Conservation (phyloP, 2,113 vertebrate species). For the Paratilapia polleni region DNA sequence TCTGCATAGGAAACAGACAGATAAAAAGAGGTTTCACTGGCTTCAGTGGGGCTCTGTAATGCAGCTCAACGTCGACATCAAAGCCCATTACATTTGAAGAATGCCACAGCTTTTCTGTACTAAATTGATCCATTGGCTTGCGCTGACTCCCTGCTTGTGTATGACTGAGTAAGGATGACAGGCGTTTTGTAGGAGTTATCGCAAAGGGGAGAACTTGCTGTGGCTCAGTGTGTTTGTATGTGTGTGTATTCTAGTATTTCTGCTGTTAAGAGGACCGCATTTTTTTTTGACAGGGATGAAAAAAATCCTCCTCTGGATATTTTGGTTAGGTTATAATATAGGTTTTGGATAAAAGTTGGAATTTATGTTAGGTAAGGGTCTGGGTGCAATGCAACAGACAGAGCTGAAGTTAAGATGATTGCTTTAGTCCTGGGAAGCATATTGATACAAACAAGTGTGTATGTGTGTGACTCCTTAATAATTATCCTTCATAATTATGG, state of each 20-base stretch:
- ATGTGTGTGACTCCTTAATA: slow-evolving; percentile 18
- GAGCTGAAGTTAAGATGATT: not conserved
- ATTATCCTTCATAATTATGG: slow-evolving; percentile 40
- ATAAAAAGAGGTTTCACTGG: slow-evolving; percentile 69
- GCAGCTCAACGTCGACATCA: slow-evolving; percentile 77
- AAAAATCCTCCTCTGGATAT: slow-evolving; percentile 11
- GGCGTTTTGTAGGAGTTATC: slow-evolving; percentile 78
- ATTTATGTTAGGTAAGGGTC: slow-evolving; percentile 1
- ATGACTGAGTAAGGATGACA: slow-evolving; percentile 73
- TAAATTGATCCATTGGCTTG: slow-evolving; percentile 74
- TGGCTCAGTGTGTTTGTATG: slow-evolving; percentile 11
- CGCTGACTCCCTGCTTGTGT: slow-evolving; percentile 60
- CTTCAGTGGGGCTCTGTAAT: slow-evolving; percentile 66
- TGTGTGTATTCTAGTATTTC: slow-evolving; percentile 8
- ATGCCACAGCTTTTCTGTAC: slow-evolving; percentile 68
- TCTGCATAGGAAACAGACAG: slow-evolving; percentile 64
- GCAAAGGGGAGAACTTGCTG: slow-evolving; percentile 44
- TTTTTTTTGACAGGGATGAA: slow-evolving; percentile 28
- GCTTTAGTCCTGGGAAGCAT: slow-evolving; percentile 24
- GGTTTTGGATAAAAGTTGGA: slow-evolving; percentile 14
- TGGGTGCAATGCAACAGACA: not conserved
- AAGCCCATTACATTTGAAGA: slow-evolving; percentile 76
- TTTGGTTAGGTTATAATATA: not conserved
- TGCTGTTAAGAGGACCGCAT: slow-evolving; percentile 24
- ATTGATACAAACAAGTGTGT: not conserved